These are phyloP conservation scores for Terrapene triunguis DNA, from an alignment of 2,113 vertebrate species.

Conservation along the genomic window DNA sequence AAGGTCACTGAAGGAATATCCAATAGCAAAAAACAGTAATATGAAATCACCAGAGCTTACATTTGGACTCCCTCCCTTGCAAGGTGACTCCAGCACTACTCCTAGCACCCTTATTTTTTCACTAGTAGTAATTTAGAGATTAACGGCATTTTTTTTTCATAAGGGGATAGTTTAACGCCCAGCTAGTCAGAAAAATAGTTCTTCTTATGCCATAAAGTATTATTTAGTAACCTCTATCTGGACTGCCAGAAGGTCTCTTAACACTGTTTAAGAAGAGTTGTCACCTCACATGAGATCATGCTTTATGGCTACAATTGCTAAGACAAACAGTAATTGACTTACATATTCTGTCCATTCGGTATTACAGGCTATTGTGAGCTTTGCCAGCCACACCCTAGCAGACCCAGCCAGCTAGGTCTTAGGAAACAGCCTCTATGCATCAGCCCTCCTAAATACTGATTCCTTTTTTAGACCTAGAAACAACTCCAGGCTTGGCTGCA, in stretches of 20 bases:
- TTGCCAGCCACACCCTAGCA: conserved; percentile 34
- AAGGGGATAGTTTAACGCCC: conserved; percentile 44
- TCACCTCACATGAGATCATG: conserved; percentile 47
- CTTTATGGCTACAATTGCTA: conserved; percentile 42
- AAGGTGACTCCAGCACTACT: conserved; percentile 3
- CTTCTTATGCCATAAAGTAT: conserved; percentile 38
- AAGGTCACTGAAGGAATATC: background rate
- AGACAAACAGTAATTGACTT: conserved; percentile 43
- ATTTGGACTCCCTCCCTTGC: conserved; percentile 51
- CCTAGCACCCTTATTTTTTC: conserved; percentile 59
- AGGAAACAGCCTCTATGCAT: background rate
- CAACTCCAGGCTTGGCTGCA: background rate
- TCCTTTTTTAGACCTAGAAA: conserved; percentile 17
- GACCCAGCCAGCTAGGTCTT: conserved; percentile 1
- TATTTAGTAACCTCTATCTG: conserved; percentile 56
- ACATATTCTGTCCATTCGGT: conserved; percentile 16
- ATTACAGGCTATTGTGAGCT: background rate
- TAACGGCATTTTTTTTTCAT: conserved; percentile 29
- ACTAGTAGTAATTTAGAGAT: conserved; percentile 60
- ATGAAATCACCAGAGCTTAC: conserved; percentile 7
- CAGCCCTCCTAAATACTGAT: background rate
- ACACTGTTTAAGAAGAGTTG: conserved; percentile 21
- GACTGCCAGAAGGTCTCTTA: conserved; percentile 37
- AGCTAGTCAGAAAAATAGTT: conserved; percentile 38
- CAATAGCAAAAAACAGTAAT: background rate